phyloP scores from a whole-genome alignment of 2,113 vertebrate species.

The Scophthalmus maximus region DNA sequence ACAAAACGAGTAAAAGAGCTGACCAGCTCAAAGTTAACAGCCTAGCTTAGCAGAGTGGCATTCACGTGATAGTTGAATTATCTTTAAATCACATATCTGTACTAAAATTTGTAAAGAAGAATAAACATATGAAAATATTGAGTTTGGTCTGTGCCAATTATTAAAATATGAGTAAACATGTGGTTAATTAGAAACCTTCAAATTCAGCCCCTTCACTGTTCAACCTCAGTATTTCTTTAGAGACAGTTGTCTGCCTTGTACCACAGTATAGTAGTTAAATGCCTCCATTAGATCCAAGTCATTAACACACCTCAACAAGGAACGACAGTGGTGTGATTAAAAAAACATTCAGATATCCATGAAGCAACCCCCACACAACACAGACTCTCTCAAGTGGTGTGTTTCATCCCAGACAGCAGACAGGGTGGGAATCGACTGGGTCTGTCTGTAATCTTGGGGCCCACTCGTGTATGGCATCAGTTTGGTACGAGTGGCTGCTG shows the following conservation, averaged over 20 bases:
- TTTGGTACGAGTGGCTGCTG: conserved; percentile 75
- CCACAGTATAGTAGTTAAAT: neutral
- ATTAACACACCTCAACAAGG: neutral
- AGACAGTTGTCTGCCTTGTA: no score
- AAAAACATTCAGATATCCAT: conserved; percentile 5
- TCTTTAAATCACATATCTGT: no score
- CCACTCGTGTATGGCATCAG: conserved; percentile 77
- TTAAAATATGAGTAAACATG: no score
- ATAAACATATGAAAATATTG: no score
- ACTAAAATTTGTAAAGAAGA: no score
- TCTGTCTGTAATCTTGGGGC: conserved; percentile 78
- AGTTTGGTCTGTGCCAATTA: no score
- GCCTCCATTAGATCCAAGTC: neutral
- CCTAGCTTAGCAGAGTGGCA: no score
- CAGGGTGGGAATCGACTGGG: conserved; percentile 26
- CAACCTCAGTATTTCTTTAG: neutral
- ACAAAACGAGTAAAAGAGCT: no score
- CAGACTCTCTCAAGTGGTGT: neutral
- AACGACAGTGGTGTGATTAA: neutral
- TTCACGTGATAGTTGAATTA: no score
- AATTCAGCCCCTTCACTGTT: neutral
- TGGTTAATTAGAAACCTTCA: no score
- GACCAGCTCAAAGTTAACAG: neutral
- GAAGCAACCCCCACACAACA: neutral
- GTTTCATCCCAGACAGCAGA: conserved; percentile 37